Evolutionary conservation across 2,888 invertebrate genomes (phyloP), one percentile per base, ranked within the genome.

Genomic region (Heliconius aoede): DNA sequence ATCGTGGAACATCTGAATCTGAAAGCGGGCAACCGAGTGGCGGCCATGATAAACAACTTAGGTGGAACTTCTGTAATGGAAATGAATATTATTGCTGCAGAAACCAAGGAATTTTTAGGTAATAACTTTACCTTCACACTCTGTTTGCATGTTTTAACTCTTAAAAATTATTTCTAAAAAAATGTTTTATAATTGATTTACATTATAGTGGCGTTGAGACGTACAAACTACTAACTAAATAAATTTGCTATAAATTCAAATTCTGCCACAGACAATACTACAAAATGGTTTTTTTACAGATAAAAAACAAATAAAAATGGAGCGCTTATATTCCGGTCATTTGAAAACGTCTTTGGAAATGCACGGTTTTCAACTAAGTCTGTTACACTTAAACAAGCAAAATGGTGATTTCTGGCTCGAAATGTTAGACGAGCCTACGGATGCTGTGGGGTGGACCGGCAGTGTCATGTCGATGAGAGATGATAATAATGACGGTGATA

Each of bases 331-430:
- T 86, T 92, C 95, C 79, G 95, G 95, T 0, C 92, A 91, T 81
- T 92, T 96, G 79, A 96, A 97, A 91, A 97, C 97, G 0, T 97
- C 97, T 0, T 87, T 98, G 67, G 96, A 97, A 84, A 97, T 97
- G 95, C 95, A 96, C 74, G 98, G 98, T 11, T 94, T 97, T 82
- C 97, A 97, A 81, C 93, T 98, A 36, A 96, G 97, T 21, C 82
- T 98, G 26, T 84, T 97, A 15, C 95, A 95, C 81, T 85, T 96
- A 15, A 90, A 89, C 18, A 88, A 94, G 74, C 84, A 87, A 3
- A 82, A 90, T 46, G 90, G 93, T 28, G 88, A 89, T 4, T 79
- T 91, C 1, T 95, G 96, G 89, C 80, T 96, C 71, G 82, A 89
- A 11, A 92, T 94, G 77, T 89, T 97, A 28, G 96, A 97, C 83